Evolutionary conservation across 2,113 vertebrate genomes (phyloP).

Genomic region (Benitochromis conjunctus): DNA sequence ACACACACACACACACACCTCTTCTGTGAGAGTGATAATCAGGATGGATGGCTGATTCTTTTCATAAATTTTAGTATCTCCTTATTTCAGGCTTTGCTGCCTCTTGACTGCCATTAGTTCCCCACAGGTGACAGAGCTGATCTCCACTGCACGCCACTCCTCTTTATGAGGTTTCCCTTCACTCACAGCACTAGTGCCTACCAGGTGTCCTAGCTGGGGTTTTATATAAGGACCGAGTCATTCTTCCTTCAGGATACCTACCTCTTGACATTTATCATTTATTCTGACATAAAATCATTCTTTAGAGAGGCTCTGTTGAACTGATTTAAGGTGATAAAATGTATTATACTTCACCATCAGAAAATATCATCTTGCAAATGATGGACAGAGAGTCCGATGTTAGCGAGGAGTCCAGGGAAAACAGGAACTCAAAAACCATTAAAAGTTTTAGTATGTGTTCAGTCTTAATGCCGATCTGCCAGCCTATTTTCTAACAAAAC

Average conservation of each 20-base stretch:
- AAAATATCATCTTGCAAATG: slow-evolving; percentile 28
- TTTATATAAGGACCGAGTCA: slow-evolving; percentile 47
- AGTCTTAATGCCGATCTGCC: not conserved
- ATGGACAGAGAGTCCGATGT: slow-evolving; percentile 5
- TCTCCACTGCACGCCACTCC: slow-evolving; percentile 40
- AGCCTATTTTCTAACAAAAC: too few species aligned
- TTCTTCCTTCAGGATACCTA: slow-evolving; percentile 35
- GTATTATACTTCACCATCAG: not conserved
- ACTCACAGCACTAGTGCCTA: slow-evolving; percentile 32
- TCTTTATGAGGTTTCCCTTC: slow-evolving; percentile 55
- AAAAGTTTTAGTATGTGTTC: not conserved
- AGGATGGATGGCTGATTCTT: slow-evolving; percentile 60
- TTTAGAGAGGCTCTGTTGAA: slow-evolving; percentile 37
- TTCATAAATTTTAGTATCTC: slow-evolving; percentile 68
- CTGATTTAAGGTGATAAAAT: slow-evolving; percentile 35
- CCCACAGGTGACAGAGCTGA: slow-evolving; percentile 46
- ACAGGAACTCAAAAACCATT: not conserved
- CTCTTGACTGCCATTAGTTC: slow-evolving; percentile 64
- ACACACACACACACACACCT: not conserved
- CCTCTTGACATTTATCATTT: slow-evolving; percentile 23
- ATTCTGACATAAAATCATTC: slow-evolving; percentile 30
- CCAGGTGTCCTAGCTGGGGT: slow-evolving; percentile 41
- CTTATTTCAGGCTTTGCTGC: slow-evolving; percentile 73
- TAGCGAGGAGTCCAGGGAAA: not conserved
- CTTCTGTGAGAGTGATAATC: slow-evolving; percentile 46